Conservation (phyloP, 2,113 vertebrate genomes). For the Syngnathus scovelli region DNA sequence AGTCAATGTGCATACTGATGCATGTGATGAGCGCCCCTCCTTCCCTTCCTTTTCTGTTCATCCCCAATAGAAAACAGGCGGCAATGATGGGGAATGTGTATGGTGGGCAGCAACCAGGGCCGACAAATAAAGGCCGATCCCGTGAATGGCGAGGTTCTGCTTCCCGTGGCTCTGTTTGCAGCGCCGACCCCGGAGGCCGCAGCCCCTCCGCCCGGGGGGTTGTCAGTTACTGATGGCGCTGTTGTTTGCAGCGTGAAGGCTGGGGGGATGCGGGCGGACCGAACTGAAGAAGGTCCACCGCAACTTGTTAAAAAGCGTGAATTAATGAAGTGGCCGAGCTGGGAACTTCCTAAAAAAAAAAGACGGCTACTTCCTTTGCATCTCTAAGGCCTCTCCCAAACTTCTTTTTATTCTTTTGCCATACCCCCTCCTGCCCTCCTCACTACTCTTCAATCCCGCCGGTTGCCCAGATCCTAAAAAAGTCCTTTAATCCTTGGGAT, state of each 20-base stretch:
- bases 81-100: conserved; percentile 54
- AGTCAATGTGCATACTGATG: conserved; percentile 56
- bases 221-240: conserved; percentile 71
- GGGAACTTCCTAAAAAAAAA: conserved; percentile 66
- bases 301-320: conserved; percentile 72
- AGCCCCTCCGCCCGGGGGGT: conserved; percentile 63
- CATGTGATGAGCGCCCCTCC: conserved; percentile 31
- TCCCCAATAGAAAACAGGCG: conserved; percentile 62
- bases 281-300: conserved; percentile 58
- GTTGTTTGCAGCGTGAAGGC: conserved; percentile 61
- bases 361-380: conserved; percentile 68
- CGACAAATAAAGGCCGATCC: conserved; percentile 70
- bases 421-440: conserved; percentile 24
- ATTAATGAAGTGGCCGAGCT: conserved; percentile 76
- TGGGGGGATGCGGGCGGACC: conserved; percentile 15
- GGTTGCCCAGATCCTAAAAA: conserved; percentile 36
- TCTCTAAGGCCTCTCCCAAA: conserved; percentile 67
- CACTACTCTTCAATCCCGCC: conserved; percentile 10
- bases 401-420: conserved; percentile 70
- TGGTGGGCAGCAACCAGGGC: conserved; percentile 58
- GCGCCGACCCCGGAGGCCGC: conserved; percentile 61
- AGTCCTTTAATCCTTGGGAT: conserved; percentile 71
- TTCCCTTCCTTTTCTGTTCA: conserved; percentile 13
- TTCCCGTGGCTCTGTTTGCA: conserved; percentile 68
- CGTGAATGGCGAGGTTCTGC: conserved; percentile 60